These are phyloP conservation scores for Anas capensis DNA, from an alignment of 2,797 vertebrate genomes.

Conservation along the genomic window DNA sequence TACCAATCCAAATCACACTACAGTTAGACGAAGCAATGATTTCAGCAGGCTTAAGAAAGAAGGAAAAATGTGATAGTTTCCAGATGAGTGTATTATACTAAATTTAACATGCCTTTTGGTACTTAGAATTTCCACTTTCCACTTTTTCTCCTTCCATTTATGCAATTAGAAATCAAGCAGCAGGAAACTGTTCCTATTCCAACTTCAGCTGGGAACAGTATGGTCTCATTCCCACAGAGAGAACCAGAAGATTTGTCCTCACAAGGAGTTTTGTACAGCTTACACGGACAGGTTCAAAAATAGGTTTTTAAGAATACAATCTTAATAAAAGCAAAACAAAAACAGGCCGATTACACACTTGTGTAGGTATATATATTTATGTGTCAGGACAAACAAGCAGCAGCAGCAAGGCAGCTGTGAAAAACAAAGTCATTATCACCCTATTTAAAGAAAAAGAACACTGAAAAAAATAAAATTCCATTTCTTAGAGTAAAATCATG, in stretches of 20 bases:
- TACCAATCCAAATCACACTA: background rate
- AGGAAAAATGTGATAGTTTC: slow-evolving; percentile 77
- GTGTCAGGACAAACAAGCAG: background rate
- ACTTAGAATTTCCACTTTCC: slow-evolving; percentile 78
- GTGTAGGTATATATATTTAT: background rate
- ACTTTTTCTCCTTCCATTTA: slow-evolving; percentile 69
- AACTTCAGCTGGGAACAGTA: background rate
- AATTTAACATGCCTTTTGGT: slow-evolving; percentile 78
- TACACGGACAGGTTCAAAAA: slow-evolving; percentile 68
- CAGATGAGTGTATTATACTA: slow-evolving; percentile 80
- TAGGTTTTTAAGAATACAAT: slow-evolving; percentile 50
- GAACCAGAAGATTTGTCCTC: slow-evolving; percentile 19
- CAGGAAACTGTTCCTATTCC: slow-evolving; percentile 65
- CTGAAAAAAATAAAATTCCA: background rate
- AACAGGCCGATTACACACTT: slow-evolving; percentile 37
- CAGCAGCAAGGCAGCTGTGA: slow-evolving; percentile 16
- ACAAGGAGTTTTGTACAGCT: slow-evolving; percentile 49
- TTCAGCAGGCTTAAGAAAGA: slow-evolving; percentile 64
- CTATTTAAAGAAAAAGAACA: background rate
- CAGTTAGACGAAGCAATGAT: slow-evolving; percentile 37
- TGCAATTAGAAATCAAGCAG: slow-evolving; percentile 72
- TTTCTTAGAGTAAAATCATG: background rate
- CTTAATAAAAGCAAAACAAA: slow-evolving; percentile 68
- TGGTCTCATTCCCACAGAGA: background rate
- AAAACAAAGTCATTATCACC: background rate